Evolutionary conservation across 1,140 invertebrate species (phyloP), one percentile per base, ranked within the genome.

Genomic region (Pachyrhynchus sulphureomaculatus): DNA sequence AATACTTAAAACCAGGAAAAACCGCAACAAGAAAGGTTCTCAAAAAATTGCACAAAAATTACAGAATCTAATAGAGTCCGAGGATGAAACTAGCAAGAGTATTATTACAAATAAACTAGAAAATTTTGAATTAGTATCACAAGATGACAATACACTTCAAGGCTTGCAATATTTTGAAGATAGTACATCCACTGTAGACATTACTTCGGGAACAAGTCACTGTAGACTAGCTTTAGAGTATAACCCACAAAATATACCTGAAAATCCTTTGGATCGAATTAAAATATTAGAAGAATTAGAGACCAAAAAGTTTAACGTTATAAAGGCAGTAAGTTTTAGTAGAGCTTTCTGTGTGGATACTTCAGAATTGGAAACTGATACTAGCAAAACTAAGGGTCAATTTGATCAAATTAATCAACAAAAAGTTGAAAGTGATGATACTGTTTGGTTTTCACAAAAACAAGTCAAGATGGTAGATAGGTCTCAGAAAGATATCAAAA

Each of bases 231-330:
- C 5, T 29, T 10, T 29, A 29, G 2, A 2, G 12, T 6, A 29
- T 6, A 2, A 29, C 8, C 1, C 21, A 6, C 2, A 4, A 12
- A 21, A 44, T 9, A 12, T 17, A 18, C 41, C 13, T 36, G 48
- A 59, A 53, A 56, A 36, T 52, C 13, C 56, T 26, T 6, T 47
- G 24, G 41, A 55, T 17, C 26, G 44, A 18, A 61, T 69, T 8
- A 33, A 58, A 52, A 65, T 36, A 42, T 41, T 64, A 24, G 62
- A 69, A 55, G 36, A 48, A 36, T 26, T 66, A 32, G 55, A 65
- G 57, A 24, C 52, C 1, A 34, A 64, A 21, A 55, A 55, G 17
- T 53, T 41, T 36, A 58, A 45, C 17, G 23, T 52, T 34, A 13
- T 63, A 44, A 42, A 57, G 41, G 33, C 29, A 10, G 24, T 26